Percentiles rank a stretch among this genome's conserved stretches.
phyloP scores from a whole-genome alignment of 2,888 invertebrate genomes.

The Drosophila anomalipes region DNA sequence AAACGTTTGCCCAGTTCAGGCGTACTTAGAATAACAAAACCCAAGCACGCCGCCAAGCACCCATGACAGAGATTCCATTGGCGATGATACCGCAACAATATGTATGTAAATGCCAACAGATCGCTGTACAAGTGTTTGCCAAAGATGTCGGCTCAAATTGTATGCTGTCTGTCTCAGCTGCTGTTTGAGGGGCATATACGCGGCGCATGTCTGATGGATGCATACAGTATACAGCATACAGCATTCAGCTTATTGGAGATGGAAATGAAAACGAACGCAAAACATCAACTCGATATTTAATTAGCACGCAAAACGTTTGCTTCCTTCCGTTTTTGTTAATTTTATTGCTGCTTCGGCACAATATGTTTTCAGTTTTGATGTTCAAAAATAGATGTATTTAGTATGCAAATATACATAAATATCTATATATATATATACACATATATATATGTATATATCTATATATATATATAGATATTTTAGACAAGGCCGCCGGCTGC shows the following conservation, averaged over 20 bases:
- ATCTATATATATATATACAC: constrained; percentile 14
- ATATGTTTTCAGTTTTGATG: constrained; percentile 39
- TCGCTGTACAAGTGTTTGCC: constrained; percentile 60
- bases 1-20: constrained; percentile 19
- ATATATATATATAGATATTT: constrained; percentile 5
- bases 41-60: constrained; percentile 12
- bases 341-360: constrained; percentile 24
- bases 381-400: constrained; percentile 42
- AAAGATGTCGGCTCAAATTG: constrained; percentile 46
- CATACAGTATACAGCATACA: constrained; percentile 5
- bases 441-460: constrained; percentile 6
- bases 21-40: neutral
- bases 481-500: constrained; percentile 56
- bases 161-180: constrained; percentile 22
- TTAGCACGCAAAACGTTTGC: constrained; percentile 52
- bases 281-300: constrained; percentile 42
- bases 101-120: constrained; percentile 57
- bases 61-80: constrained; percentile 41
- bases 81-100: constrained; percentile 18
- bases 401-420: constrained; percentile 45
- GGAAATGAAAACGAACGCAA: constrained; percentile 20
- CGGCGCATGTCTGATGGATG: constrained; percentile 51
- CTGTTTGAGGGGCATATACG: constrained; percentile 23
- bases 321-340: constrained; percentile 59
- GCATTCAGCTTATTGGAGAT: constrained; percentile 6